Evolutionary conservation across 2,797 vertebrate genomes (phyloP).

Genomic region (Pseudopleuronectes americanus): DNA sequence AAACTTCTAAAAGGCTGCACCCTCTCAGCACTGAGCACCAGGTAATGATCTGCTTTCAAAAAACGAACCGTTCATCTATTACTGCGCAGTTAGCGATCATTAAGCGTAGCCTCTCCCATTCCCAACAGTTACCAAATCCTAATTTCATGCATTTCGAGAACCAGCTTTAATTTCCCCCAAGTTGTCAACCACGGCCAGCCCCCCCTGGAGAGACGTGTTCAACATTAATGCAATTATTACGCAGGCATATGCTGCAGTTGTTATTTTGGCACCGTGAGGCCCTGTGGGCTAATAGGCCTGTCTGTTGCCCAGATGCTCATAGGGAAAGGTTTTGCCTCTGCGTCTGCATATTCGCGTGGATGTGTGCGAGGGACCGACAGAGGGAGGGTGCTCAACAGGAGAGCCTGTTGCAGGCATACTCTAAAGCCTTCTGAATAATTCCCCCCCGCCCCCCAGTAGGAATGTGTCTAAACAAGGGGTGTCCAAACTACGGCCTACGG

Average conservation of each 20-base stretch:
- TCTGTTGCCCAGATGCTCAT: conserved; percentile 82
- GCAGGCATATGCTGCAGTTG: conserved; percentile 82
- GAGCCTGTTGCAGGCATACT: conserved; percentile 19
- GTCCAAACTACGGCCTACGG: too few relatives aligned
- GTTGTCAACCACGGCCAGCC: conserved; percentile 62
- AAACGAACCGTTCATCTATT: conserved; percentile 54
- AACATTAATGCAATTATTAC: conserved; percentile 86
- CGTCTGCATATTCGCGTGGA: conserved; percentile 14
- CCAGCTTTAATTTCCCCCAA: conserved; percentile 72
- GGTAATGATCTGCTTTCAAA: conserved; percentile 48
- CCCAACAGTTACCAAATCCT: conserved; percentile 66
- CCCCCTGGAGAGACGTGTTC: conserved; percentile 79
- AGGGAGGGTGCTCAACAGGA: conserved; percentile 22
- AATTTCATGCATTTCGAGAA: conserved; percentile 77
- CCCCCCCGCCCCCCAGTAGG: neutral
- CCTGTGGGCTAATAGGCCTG: conserved; percentile 82
- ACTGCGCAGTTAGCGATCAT: conserved; percentile 72
- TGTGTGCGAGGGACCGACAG: conserved; percentile 22
- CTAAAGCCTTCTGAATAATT: conserved; percentile 28
- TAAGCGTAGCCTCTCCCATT: conserved; percentile 61
- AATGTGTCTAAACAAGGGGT: neutral
- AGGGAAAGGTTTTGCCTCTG: conserved; percentile 58
- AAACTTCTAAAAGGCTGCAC: neutral
- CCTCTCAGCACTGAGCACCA: conserved; percentile 18
- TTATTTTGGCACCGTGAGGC: conserved; percentile 79